Base-by-base conservation (phyloP, 1,140 invertebrate genomes). In the Episyrphus balteatus region DNA sequence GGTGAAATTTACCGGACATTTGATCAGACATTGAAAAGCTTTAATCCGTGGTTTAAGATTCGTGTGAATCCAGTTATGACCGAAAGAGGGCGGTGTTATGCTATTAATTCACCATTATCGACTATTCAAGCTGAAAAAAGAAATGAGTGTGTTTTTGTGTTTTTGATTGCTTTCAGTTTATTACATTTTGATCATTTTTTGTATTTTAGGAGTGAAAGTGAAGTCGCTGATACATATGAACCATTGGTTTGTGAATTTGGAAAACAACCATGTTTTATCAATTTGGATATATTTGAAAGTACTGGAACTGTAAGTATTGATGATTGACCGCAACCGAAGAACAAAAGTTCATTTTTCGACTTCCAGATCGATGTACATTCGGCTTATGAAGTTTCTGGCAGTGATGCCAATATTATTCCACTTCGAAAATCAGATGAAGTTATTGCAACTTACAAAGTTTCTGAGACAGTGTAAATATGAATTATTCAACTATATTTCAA, bases 61-160 rank as follows among this genome's bases (percentile, higher is more conserved):
- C 53, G 62, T 5, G 53, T 79, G 0, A 59, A 72, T 19, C 57
- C 68, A 44, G 71, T 72, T 1, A 73, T 81, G 57, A 79, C 76
- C 0, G 81, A 83, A 56, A 68, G 76, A 45, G 80, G 80, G 13
- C 66, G 78, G 44, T 83, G 80, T 55, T 79, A 81, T 57, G 67
- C 75, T 30, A 75, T 80, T 44, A 82, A 82, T 56, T 80, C 80
- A 0, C 56, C 61, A 36, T 60, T 68, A 52, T 61, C 61, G 2
- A 45, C 51, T 6, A 51, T 65, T 10, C n/a, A 65, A 5, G 51
- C 55, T 38, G 60, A 56, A 17, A 52, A 55, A 62, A 65, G 21
- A 51, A 57, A 9, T 19, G 30, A 6, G n/a, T 41, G 14, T 0
- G 18, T n/a, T 10, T 39, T 13, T 39, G 3, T 37, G 15, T 14